phyloP scores from a whole-genome alignment of 2,888 invertebrate species.

The Hipparchia semele region DNA sequence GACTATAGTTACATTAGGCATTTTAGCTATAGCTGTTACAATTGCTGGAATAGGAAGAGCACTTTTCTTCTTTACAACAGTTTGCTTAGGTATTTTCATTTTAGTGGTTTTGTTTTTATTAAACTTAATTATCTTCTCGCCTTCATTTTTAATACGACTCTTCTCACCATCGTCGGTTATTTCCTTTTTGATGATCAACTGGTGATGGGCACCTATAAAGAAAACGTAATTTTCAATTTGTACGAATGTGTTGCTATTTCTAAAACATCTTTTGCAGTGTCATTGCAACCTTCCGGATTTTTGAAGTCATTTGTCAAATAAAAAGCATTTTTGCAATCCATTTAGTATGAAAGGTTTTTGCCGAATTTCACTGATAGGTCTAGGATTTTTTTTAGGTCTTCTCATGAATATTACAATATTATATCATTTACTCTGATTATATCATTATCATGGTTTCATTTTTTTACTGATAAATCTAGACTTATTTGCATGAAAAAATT shows the following conservation, averaged over 20 bases:
- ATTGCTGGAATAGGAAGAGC: neutral
- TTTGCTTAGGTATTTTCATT: slow-evolving; percentile 7
- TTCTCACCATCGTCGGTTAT: slow-evolving; percentile 13
- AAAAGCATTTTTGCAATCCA: neutral
- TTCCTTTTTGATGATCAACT: slow-evolving; percentile 23
- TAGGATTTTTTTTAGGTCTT: too few species aligned
- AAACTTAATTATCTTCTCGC: slow-evolving; percentile 1
- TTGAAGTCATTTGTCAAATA: neutral
- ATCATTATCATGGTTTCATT: too few species aligned
- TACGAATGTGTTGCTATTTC: neutral
- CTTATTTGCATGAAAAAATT: too few species aligned
- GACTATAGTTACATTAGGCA: neutral
- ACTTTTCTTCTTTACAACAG: neutral
- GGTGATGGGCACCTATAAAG: slow-evolving; percentile 25
- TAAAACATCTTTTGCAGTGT: neutral
- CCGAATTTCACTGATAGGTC: neutral
- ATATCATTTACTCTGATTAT: too few species aligned
- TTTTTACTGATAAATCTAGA: too few species aligned
- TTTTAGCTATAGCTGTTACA: neutral
- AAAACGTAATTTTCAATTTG: slow-evolving; percentile 22
- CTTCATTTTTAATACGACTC: slow-evolving; percentile 14
- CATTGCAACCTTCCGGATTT: neutral
- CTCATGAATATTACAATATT: too few species aligned
- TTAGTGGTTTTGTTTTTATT: neutral
- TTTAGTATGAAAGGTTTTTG: neutral